Base-by-base conservation (phyloP, 1,140 invertebrate species). In the Dinothrombium tinctorium region DNA sequence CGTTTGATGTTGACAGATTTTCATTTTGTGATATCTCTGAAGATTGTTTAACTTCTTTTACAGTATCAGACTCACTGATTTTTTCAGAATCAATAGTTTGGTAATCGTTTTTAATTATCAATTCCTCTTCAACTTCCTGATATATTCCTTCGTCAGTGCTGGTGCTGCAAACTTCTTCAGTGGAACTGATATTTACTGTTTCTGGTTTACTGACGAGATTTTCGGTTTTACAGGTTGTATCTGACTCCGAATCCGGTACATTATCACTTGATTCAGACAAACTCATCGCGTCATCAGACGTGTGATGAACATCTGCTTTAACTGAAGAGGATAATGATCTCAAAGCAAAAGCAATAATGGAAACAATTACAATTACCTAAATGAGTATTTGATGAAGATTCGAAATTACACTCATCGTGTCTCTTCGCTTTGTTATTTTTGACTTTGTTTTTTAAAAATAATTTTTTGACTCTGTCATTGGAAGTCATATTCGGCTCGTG, bases 401-500 rank as follows among this genome's bases (percentile, higher is more conserved):
- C 7, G 26, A n/a, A 28, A 8, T 28, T 8, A 28, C 7, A n/a
- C 7, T 28, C 7, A 28, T 28, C n/a, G n/a, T 8, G n/a, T 28
- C n/a, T n/a, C 26, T n/a, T 7, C n/a, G 7, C 26, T 8, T n/a
- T 8, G 26, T 28, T 36, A 15, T 21, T 19, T 39, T 25, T 26
- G 23, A 22, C 12, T 35, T 19, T 15, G n/a, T 35, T 28, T 23
- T 33, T 36, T 38, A 41, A 69, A 55, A 84, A 84, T 28, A 84
- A 58, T 51, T 78, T 74, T 28, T 76, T 70, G 37, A 78, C 73
- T 32, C 74, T 63, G 49, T 75, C 74, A 53, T 77, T 76, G 4
- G 72, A 68, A 28, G 76, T n/a, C n/a, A n/a, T n/a, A n/a, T n/a
- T n/a, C n/a, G n/a, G n/a, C n/a, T n/a, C n/a, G n/a, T n/a, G n/a